Base-by-base conservation (phyloP, 2,797 vertebrate genomes). In the Valencia hispanica region DNA sequence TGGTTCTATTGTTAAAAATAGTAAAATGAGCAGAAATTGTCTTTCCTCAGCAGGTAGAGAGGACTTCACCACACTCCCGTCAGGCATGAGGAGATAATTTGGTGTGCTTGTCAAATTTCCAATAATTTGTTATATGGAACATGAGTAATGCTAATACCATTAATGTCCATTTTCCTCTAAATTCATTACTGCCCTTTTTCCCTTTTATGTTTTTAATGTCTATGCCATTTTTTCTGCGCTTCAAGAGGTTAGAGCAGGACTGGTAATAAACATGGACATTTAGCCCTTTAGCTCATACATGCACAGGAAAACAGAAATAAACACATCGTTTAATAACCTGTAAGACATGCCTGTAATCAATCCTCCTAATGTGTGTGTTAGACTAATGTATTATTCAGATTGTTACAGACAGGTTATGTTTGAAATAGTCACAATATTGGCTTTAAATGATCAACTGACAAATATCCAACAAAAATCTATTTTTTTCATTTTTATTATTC, bases 1-100 rank as follows among this genome's bases (percentile, higher is more conserved):
- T 90, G 95, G 96, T 96, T 97, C 97, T 99, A 99, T 99, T 99
- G 98, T 99, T 99, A 99, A 99, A 99, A 99, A 99, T 99, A 99
- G 97, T 98, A 97, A 99, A 99, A 99, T 98, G 98, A 99, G 97
- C 96, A 97, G 95, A 99, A 99, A 99, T 99, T 97, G 97, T 99
- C 97, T 97, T 98, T 97, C 97, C 97, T 96, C 97, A 95, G 97
- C 97, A 96, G 97, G 96, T 97, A 97, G 96, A 97, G 97, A 97
- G 98, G 97, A 97, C 97, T 97, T 97, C 95, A 95, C 92, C 96
- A 96, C 96, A 96, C 96, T 96, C 95, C 94, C 95, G 93, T 94
- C 96, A 96, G 96, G 94, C 96, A 98, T 93, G 96, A 99, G 97
- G 97, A 99, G 97, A 98, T 98, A 99, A 99, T 99, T 99, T 97